Conservation (phyloP, 2,888 invertebrate species). For the Caenorhabditis japonica region DNA sequence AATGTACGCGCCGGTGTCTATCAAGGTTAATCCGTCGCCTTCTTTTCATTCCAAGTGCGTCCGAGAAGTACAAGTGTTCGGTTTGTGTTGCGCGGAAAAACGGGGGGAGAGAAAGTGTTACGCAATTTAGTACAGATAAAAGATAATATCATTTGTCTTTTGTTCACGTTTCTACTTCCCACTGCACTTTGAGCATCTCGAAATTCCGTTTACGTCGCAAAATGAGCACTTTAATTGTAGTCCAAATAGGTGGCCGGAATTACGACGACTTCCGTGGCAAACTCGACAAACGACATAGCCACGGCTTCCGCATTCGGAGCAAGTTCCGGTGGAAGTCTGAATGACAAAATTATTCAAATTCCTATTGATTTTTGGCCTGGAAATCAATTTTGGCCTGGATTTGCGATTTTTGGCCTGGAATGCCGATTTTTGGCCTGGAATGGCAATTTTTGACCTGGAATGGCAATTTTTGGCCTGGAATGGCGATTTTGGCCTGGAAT, state of each 20-base stretch:
- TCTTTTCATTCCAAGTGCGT: not conserved
- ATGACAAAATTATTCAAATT: not conserved
- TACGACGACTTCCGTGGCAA: slow-evolving; percentile 45
- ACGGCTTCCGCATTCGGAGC: slow-evolving; percentile 39
- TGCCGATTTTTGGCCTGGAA: too few relatives aligned
- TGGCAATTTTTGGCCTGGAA: too few relatives aligned
- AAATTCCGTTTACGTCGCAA: slow-evolving; percentile 41
- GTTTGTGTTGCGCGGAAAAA: not conserved
- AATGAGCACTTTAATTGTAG: slow-evolving; percentile 29
- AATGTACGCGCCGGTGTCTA: not conserved
- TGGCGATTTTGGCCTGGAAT: too few relatives aligned
- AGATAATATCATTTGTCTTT: too few relatives aligned
- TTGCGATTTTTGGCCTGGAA: too few relatives aligned
- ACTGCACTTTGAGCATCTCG: slow-evolving; percentile 27
- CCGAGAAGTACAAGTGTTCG: not conserved
- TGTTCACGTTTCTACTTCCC: too few relatives aligned
- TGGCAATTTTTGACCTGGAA: too few relatives aligned
- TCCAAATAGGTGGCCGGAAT: slow-evolving; percentile 10
- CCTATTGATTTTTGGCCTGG: too few relatives aligned
- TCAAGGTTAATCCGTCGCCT: not conserved
- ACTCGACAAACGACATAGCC: slow-evolving; percentile 40
- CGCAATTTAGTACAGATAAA: slow-evolving; percentile 2
- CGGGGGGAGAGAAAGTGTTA: slow-evolving; percentile 4
- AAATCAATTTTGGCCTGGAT: too few relatives aligned
- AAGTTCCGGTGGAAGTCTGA: not conserved